Evolutionary conservation across 2,888 invertebrate genomes (phyloP).

Genomic region (Oscheius sp.): DNA sequence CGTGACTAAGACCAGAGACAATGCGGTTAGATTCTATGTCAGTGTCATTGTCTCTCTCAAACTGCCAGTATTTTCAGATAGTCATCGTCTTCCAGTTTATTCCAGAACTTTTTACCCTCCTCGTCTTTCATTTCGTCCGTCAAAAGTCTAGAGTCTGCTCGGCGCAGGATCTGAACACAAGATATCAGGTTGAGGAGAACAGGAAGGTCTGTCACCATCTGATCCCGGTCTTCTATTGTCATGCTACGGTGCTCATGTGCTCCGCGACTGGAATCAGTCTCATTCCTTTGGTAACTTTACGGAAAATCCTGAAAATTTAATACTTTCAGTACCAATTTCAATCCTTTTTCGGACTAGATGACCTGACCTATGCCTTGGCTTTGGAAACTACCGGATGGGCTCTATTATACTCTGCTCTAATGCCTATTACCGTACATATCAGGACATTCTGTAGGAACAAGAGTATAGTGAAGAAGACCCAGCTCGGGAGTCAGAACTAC

Average conservation of each 20-base stretch:
- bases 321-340: background rate
- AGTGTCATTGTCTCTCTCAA: background rate
- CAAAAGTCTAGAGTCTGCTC: background rate
- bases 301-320: no score
- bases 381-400: constrained; percentile 19
- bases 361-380: background rate
- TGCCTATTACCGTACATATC: constrained; percentile 19
- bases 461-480: background rate
- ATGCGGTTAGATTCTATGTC: constrained; percentile 9
- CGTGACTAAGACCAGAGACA: constrained; percentile 8
- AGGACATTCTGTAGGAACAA: background rate
- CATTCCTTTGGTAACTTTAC: constrained; percentile 3
- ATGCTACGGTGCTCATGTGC: background rate
- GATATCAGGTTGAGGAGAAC: constrained; percentile 19
- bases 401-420: constrained; percentile 6
- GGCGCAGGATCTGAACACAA: background rate
- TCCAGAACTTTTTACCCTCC: background rate
- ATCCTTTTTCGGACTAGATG: constrained; percentile 12
- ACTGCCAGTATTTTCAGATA: background rate
- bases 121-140: constrained; percentile 20
- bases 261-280: constrained; percentile 16
- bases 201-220: constrained; percentile 12
- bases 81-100: constrained; percentile 9
- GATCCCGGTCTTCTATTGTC: constrained; percentile 15
- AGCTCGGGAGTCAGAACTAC: constrained; percentile 2